Conservation (phyloP, 1,140 invertebrate species). For the Agraylea sexmaculata region DNA sequence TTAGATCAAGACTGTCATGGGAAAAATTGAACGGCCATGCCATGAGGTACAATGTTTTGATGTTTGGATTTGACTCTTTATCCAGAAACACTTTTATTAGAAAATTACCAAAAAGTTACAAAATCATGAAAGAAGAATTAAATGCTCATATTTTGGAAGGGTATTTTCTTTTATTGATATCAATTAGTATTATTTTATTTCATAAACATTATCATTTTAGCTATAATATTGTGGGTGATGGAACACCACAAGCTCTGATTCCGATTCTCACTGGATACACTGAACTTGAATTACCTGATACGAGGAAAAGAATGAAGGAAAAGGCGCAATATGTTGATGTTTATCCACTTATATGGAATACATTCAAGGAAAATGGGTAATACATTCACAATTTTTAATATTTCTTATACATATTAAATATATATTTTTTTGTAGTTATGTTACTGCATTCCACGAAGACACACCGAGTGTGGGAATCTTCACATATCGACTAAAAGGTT, state of each 20-base stretch:
- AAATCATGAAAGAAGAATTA: conserved; percentile 60
- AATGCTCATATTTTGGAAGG: conserved; percentile 60
- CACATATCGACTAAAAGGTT: conserved; percentile 83
- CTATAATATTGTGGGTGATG: conserved; percentile 90
- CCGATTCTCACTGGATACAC: conserved; percentile 83
- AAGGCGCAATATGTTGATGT: conserved; percentile 59
- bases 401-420: no score
- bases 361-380: conserved; percentile 53
- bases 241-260: conserved; percentile 84
- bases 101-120: conserved; percentile 70
- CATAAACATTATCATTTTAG: conserved; percentile 18
- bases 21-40: conserved; percentile 18
- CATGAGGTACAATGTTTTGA: conserved; percentile 55
- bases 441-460: conserved; percentile 79
- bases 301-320: conserved; percentile 57
- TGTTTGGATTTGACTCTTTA: conserved; percentile 86
- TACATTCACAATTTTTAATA: no score
- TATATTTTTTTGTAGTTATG: conserved; percentile 37
- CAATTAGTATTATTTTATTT: no score
- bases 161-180: no score
- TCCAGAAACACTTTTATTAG: conserved; percentile 78
- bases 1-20: conserved; percentile 15
- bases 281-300: conserved; percentile 78
- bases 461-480: conserved; percentile 75
- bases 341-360: conserved; percentile 74